Conservation (phyloP, 1,140 invertebrate species). For the Grapholita molesta region DNA sequence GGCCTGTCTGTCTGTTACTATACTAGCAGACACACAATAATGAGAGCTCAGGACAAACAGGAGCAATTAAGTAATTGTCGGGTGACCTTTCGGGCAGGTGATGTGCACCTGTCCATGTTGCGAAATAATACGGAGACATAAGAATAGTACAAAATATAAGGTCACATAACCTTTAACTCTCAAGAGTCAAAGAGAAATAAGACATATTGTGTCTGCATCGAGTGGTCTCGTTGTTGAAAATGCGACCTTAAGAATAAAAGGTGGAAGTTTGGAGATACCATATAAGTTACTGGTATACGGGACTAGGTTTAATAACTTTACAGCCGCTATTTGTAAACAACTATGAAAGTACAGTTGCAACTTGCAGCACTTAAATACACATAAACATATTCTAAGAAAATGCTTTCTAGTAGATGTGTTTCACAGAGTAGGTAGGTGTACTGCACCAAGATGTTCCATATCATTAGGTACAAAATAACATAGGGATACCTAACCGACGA, state of each 20-base stretch:
- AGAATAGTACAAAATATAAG: neutral
- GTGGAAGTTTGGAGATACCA: neutral
- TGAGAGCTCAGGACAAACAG: neutral
- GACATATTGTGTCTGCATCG: neutral
- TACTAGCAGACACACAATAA: too few relatives aligned
- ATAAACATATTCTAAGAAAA: neutral
- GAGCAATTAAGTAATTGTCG: neutral
- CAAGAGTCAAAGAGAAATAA: neutral
- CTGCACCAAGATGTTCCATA: too few relatives aligned
- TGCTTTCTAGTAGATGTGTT: too few relatives aligned
- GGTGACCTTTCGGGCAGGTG: slow-evolving; percentile 4
- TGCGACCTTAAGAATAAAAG: neutral
- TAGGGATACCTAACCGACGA: too few relatives aligned
- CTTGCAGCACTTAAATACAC: too few relatives aligned
- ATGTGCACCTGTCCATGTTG: neutral
- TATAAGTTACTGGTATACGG: neutral
- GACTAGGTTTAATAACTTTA: neutral
- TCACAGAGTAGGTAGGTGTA: too few relatives aligned
- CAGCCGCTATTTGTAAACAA: neutral
- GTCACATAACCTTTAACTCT: neutral
- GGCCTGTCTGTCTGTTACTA: too few relatives aligned
- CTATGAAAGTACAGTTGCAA: neutral
- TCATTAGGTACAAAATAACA: too few relatives aligned
- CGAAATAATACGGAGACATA: neutral
- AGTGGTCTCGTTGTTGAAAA: neutral